phyloP scores from a whole-genome alignment of 2,888 invertebrate species.

The Leucophenga maculata region DNA sequence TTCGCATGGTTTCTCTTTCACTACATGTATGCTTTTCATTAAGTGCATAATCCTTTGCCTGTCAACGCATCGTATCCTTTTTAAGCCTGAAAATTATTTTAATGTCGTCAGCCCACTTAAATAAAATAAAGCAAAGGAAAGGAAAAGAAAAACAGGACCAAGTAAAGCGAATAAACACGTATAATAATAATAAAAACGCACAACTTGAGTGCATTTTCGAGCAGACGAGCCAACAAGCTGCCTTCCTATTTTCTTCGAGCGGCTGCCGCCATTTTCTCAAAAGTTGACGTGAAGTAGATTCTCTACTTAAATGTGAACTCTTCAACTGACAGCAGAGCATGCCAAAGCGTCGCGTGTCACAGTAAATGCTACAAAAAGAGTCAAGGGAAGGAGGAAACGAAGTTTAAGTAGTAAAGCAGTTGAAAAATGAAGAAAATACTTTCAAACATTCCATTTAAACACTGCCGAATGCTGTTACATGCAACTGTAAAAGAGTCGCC shows the following conservation, averaged over 20 bases:
- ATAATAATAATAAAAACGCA: constrained; percentile 16
- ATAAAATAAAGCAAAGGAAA: background rate
- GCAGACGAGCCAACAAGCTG: too few relatives aligned
- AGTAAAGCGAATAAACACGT: background rate
- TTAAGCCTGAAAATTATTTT: constrained; percentile 66
- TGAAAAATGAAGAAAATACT: background rate
- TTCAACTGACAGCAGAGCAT: background rate
- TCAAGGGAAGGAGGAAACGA: background rate
- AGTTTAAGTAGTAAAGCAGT: background rate
- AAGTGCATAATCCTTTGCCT: constrained; percentile 63
- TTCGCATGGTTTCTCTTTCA: constrained; percentile 8
- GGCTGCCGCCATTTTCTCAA: too few relatives aligned
- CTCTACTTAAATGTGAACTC: background rate
- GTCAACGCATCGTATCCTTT: constrained; percentile 34
- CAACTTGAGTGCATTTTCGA: constrained; percentile 21
- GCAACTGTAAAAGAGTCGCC: background rate
- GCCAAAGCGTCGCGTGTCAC: background rate
- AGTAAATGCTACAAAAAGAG: background rate
- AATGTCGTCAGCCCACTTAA: constrained; percentile 11
- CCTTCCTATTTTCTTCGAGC: too few relatives aligned
- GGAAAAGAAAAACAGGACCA: background rate
- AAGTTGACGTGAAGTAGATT: background rate
- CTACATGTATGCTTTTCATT: constrained; percentile 60
- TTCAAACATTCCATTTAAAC: background rate
- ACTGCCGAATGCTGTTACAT: background rate